Evolutionary conservation across 2,888 invertebrate species (phyloP), one percentile per base, ranked within the genome.

Genomic region (Tiphia femorata): DNA sequence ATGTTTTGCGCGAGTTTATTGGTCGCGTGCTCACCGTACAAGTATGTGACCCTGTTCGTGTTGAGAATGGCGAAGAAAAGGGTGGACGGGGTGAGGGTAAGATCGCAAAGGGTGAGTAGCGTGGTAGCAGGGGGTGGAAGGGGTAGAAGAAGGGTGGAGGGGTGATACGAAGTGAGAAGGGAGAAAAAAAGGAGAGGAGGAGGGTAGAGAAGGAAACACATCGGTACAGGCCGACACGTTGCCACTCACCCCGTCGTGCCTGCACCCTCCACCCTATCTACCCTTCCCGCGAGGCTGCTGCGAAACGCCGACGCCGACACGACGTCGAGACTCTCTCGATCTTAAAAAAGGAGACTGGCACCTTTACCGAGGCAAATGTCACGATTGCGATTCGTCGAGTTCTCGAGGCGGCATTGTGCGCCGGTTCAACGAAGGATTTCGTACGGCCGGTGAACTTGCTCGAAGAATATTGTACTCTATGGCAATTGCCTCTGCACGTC

Each of bases 1-100:
- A 68, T 69, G 70, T 61, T 70, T 69, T 62, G 70, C 52, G 21
- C 56, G 57, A 61, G 65, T 72, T 70, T 70, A 70, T 70, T 70
- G 69, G 69, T 72, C 70, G 69, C 72, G 69, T 59, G 67, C 56
- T 62, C 48, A 38, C 38, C 27, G 52, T 43, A 43, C 63, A 44
- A 51, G 57, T 51, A 59, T 54, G 69, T 19, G 64, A 59, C 57
- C 67, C 44, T 33, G 29, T 59, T 64, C 68, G 64, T 56, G 68
- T 60, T 23, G 49, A 0, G 60, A 71, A 60, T 64, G 44, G 54
- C 42, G 57, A 47, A 14, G 17, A 23, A 19, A 41, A 41, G 19
- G 20, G 3, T 20, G 6, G 20, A 27, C 16, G 14, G 14, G 12
- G 44, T 3, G 20, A 30, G n/a, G 1, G 30, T 10, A 30, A 5